Conservation (phyloP, 2,888 invertebrate species). For the Cynaeus angustus region DNA sequence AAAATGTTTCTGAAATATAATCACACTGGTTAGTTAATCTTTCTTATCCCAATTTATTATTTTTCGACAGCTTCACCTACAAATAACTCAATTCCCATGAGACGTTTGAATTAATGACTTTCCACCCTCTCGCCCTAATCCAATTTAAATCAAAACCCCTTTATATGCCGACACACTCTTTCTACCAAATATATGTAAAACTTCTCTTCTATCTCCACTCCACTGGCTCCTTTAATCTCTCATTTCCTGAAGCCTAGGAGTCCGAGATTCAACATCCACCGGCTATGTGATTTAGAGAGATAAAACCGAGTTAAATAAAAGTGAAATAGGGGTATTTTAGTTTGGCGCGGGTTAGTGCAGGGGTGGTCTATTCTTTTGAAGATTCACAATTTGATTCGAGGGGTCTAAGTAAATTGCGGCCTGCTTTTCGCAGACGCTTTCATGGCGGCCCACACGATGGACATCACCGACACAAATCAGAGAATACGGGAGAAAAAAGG, state of each 20-base stretch:
- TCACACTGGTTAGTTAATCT: too few relatives aligned
- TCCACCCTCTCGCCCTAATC: too few relatives aligned
- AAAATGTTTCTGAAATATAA: too few relatives aligned
- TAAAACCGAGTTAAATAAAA: constrained; percentile 70
- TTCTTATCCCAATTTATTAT: too few relatives aligned
- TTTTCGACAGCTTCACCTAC: too few relatives aligned
- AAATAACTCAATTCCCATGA: too few relatives aligned
- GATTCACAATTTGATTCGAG: constrained; percentile 70
- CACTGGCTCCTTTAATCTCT: constrained; percentile 62
- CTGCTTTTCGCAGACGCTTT: constrained; percentile 65
- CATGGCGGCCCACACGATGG: constrained; percentile 53
- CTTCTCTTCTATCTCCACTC: not conserved
- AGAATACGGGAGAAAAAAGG: constrained; percentile 40
- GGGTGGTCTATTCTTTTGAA: constrained; percentile 67
- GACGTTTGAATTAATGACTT: too few relatives aligned
- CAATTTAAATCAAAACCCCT: too few relatives aligned
- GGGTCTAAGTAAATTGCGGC: constrained; percentile 72
- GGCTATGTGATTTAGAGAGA: constrained; percentile 65
- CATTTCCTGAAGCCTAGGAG: constrained; percentile 65
- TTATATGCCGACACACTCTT: too few relatives aligned
- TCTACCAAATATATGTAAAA: constrained; percentile 3
- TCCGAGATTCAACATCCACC: constrained; percentile 64
- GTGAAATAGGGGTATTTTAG: constrained; percentile 68
- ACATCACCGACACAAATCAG: constrained; percentile 52
- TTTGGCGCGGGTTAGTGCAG: constrained; percentile 54